Evolutionary conservation across 2,113 vertebrate species (phyloP), one percentile per base, ranked within the genome.

Genomic region (Phaethornis superciliosus): DNA sequence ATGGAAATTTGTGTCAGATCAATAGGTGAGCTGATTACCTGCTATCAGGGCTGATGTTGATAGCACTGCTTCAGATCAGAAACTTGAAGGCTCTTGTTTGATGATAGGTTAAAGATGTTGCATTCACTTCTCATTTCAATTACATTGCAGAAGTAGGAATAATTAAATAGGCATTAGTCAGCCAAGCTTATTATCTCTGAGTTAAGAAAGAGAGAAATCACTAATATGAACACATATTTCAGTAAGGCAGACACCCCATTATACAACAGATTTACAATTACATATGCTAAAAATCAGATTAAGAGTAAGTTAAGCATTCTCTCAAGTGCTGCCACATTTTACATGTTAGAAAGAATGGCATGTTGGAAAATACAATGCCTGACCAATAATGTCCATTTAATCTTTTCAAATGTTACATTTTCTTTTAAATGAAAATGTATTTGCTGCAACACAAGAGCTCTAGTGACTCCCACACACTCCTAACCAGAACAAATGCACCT

Each of bases 401-500:
- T 71, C n/a, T 64, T 84, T 71, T 72, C 69, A 72, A 85, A 85
- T n/a, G 42, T 78, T 81, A 27, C 21, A 40, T 75, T 72, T 59
- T 40, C 27, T 81, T 91, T 94, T 70, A 77, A 96, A 88, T 79
- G 64, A 55, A 78, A 83, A 83, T 4, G 21, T 49, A 85, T 94
- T 63, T 70, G 58, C 68, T 91, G 78, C 80, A 94, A 74, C 51
- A 71, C 44, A 89, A 79, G 40, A 78, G 32, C 26, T 78, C 55
- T 47, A 54, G 49, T 83, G 79, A 82, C 62, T 96, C 60, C 80
- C 81, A 14, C 37, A 42, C 37, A 70, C 77, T 93, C 47, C 81
- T 90, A 92, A 65, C 47, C 72, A 90, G 81, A 96, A 93, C 55
- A 92, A 94, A 87, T 78, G 77, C 21, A 72, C 76, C 75, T 79